Evolutionary conservation across 1,140 invertebrate species (phyloP).

Genomic region (Euura saliciscinereae): DNA sequence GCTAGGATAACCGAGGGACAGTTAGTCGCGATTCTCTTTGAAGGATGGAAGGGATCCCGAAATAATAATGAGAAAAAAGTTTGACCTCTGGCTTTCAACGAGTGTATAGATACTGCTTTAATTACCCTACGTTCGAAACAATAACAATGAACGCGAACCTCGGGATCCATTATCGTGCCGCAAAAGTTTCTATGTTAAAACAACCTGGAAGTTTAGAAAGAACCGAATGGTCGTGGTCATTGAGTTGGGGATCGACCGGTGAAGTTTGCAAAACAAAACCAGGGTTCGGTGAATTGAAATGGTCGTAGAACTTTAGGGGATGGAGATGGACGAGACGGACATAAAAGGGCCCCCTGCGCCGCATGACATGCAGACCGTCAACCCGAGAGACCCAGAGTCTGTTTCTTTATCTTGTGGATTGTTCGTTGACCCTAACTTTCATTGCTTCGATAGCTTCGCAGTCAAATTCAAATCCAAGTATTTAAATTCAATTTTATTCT

Average conservation of each 20-base stretch:
- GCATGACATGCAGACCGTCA: background rate
- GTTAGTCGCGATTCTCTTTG: no score
- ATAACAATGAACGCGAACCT: background rate
- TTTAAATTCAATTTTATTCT: no score
- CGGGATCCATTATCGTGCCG: background rate
- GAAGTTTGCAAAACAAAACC: background rate
- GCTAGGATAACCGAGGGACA: no score
- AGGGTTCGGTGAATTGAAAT: constrained; percentile 5
- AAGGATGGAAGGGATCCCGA: no score
- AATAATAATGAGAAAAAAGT: no score
- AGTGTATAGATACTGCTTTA: background rate
- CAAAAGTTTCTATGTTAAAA: background rate
- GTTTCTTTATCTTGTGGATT: background rate
- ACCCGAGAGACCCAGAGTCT: background rate
- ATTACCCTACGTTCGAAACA: background rate
- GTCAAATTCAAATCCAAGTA: background rate
- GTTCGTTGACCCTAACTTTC: background rate
- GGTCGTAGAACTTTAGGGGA: background rate
- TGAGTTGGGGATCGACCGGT: constrained; percentile 4
- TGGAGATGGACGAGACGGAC: background rate
- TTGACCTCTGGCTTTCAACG: background rate
- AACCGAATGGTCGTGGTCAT: background rate
- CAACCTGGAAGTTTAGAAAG: background rate
- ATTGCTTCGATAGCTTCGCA: background rate
- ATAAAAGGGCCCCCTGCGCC: background rate